These are phyloP conservation scores for Tubulanus polymorphus DNA, from an alignment of 2,888 invertebrate species.

Conservation along the genomic window DNA sequence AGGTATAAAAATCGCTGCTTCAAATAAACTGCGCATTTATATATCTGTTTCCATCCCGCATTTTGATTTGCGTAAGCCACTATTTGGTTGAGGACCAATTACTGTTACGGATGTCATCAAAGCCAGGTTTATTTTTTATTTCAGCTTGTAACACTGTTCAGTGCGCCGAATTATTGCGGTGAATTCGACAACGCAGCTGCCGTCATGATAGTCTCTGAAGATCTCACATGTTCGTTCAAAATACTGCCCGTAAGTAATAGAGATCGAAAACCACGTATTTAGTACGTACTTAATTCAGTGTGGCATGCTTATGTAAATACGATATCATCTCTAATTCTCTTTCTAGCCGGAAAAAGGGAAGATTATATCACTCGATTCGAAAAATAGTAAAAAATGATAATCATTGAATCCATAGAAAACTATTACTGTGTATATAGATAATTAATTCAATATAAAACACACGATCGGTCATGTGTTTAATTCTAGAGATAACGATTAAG, in stretches of 20 bases:
- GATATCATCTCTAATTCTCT: not conserved
- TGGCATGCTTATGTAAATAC: no score
- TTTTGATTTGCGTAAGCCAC: not conserved
- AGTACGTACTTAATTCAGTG: not conserved
- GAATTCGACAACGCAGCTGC: constrained; percentile 61
- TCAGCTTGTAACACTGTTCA: constrained; percentile 58
- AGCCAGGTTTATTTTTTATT: constrained; percentile 20
- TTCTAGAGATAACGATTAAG: no score
- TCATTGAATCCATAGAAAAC: no score
- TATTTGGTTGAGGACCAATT: no score
- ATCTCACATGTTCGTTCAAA: constrained; percentile 57
- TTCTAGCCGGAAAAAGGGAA: constrained; percentile 30
- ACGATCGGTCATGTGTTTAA: no score
- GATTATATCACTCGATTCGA: constrained; percentile 22
- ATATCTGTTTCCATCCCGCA: not conserved
- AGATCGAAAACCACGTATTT: not conserved
- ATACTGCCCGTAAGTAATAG: constrained; percentile 49
- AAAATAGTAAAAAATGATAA: constrained; percentile 19
- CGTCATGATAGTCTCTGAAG: constrained; percentile 57
- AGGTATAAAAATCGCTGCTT: constrained; percentile 32
- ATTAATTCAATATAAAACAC: no score
- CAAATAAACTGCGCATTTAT: no score
- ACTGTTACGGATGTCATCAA: no score
- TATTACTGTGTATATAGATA: no score
- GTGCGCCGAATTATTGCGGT: constrained; percentile 60